These are phyloP conservation scores for Halesus radiatus DNA, from an alignment of 1,140 invertebrate species.

Conservation along the genomic window DNA sequence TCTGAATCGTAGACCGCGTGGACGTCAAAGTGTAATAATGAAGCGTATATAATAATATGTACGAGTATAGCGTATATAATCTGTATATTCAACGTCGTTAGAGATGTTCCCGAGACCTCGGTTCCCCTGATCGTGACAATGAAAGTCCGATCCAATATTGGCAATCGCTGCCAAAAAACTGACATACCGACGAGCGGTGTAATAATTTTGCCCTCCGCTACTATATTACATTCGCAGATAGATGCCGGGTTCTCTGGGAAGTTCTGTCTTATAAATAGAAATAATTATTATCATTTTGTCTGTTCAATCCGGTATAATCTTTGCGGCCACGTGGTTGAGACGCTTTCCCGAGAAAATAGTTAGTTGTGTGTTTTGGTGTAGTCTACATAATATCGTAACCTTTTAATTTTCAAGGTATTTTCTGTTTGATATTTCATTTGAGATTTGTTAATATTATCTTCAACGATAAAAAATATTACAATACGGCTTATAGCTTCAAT, in stretches of 20 bases:
- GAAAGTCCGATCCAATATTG: background rate
- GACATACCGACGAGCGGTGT: background rate
- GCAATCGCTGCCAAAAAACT: slow-evolving; percentile 10
- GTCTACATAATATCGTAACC: too few relatives aligned
- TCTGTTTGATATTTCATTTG: too few relatives aligned
- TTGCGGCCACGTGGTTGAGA: background rate
- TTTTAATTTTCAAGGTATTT: too few relatives aligned
- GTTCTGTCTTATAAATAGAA: background rate
- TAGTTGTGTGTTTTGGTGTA: background rate
- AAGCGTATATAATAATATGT: too few relatives aligned
- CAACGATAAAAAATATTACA: too few relatives aligned
- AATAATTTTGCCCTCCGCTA: background rate
- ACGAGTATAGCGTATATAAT: too few relatives aligned
- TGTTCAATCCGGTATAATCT: background rate
- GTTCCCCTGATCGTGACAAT: slow-evolving; percentile 20
- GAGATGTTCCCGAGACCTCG: background rate
- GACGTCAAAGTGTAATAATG: too few relatives aligned
- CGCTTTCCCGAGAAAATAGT: background rate
- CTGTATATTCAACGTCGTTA: too few relatives aligned
- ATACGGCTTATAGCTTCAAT: too few relatives aligned
- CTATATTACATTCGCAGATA: background rate
- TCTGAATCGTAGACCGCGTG: too few relatives aligned
- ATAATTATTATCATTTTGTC: background rate
- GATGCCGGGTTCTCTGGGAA: background rate
- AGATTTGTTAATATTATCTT: too few relatives aligned